phyloP scores from a whole-genome alignment of 53 echinoderm and acorn worm genomes.

The Apostichopus leukothele region DNA sequence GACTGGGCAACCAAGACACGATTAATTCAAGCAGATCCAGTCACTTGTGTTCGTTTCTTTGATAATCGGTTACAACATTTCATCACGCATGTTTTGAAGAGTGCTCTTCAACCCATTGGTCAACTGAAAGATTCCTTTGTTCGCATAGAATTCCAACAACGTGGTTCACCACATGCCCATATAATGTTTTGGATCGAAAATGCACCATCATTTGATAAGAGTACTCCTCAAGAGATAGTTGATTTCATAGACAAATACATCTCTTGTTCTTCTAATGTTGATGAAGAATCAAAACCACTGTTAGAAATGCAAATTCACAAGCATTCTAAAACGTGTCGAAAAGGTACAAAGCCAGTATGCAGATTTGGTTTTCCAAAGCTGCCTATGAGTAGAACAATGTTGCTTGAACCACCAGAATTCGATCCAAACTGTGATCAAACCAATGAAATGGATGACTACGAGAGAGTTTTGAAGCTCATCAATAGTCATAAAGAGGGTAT shows the following conservation, averaged over 20 bases:
- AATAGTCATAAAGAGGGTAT: constrained; percentile 19
- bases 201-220: constrained; percentile 28
- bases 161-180: constrained; percentile 53
- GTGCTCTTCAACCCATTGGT: constrained; percentile 3
- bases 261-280: constrained; percentile 31
- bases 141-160: constrained; percentile 39
- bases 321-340: constrained; percentile 53
- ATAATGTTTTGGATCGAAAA: constrained; percentile 40
- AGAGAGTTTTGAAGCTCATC: background rate
- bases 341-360: constrained; percentile 32
- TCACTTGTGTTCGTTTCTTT: constrained; percentile 52
- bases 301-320: constrained; percentile 49
- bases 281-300: background rate
- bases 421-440: background rate
- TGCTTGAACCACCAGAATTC: constrained; percentile 22
- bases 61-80: constrained; percentile 48
- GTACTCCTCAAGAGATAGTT: background rate
- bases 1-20: constrained; percentile 32
- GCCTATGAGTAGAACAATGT: constrained; percentile 38
- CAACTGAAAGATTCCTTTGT: constrained; percentile 11
- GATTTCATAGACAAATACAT: constrained; percentile 38
- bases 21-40: constrained; percentile 52
- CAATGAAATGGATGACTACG: background rate
- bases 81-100: constrained; percentile 31
- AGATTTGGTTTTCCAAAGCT: constrained; percentile 59